Evolutionary conservation across 2,113 vertebrate species (phyloP), one percentile per base, ranked within the genome.

Genomic region (Felis chaus): DNA sequence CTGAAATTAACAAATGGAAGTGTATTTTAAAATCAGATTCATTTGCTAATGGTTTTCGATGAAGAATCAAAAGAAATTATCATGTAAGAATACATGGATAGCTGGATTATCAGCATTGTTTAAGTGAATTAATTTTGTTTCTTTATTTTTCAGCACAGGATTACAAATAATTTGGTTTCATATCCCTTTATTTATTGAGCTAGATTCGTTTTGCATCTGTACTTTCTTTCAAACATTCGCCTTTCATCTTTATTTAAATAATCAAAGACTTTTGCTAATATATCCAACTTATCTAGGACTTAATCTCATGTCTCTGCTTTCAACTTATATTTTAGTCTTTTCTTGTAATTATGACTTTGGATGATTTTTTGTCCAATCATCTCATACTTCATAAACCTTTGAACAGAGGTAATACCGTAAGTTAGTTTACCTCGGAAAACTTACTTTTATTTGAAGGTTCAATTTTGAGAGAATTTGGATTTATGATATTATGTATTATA

Each of bases 41-140:
- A 85, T 89, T 96, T 94, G 12, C 0, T 68, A 98, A 97, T 84
- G 89, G 16, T 63, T 98, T 97, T 94, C 61, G 39, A 97, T 91
- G 4, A 80, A 79, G 88, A 94, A 55, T 73, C 13, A 9, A 92
- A 89, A 93, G 1, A 81, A 97, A 93, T 57, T 69, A 89, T 36
- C 79, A 71, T 31, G 19, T 1, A 39, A 53, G 89, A 21, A 39
- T 98, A 23, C 29, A 71, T 16, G 48, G 53, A 7, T 82, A 48
- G 3, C 57, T 71, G 13, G 73, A 96, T 4, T 4, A 90, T 86
- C 63, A 83, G 0, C 19, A 45, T 0, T 29, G 0, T 96, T 31
- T 73, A 71, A 95, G 63, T 83, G 55, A 94, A 89, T 91, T 92
- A 19, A 39, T 92, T 94, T 94, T 85, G 63, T 86, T 83, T 8